phyloP scores from a whole-genome alignment of 2,113 vertebrate species.

The Dolichotis patagonum region DNA sequence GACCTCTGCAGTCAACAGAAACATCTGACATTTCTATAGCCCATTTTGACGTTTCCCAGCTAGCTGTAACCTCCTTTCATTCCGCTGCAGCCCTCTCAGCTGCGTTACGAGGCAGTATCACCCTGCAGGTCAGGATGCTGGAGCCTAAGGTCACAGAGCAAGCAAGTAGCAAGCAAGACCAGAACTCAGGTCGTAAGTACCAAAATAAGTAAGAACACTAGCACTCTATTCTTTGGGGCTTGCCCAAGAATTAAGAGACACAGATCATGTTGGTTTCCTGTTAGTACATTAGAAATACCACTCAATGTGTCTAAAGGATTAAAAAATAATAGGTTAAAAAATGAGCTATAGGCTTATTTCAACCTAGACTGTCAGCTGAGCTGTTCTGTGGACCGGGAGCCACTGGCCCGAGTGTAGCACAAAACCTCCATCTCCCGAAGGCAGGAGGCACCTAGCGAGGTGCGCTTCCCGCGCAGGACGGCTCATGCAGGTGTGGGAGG shows the following conservation, averaged over 20 bases:
- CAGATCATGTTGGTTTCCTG: rapidly evolving
- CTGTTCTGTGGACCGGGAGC: not conserved
- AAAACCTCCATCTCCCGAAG: too few relatives aligned
- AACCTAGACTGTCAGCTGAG: not conserved
- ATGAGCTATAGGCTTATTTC: not conserved
- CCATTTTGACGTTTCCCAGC: not conserved
- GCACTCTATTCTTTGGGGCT: not conserved
- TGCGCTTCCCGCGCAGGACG: not conserved
- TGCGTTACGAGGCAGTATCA: too few relatives aligned
- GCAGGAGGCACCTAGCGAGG: not conserved
- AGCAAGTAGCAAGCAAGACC: not conserved
- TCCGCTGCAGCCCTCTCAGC: not conserved
- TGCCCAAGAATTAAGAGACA: not conserved
- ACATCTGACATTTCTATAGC: too few relatives aligned
- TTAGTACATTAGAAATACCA: not conserved
- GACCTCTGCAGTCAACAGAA: not conserved
- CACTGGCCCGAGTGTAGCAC: too few relatives aligned
- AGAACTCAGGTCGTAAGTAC: not conserved
- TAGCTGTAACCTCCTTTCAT: rapidly evolving
- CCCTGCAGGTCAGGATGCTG: not conserved
- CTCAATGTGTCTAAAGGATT: not conserved
- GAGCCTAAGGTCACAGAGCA: not conserved
- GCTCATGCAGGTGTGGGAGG: not conserved
- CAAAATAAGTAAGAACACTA: rapidly evolving
- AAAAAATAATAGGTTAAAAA: not conserved